phyloP scores from a whole-genome alignment of 35 echinoderm and acorn worm species.

The Hemicentrotus pulcherrimus region DNA sequence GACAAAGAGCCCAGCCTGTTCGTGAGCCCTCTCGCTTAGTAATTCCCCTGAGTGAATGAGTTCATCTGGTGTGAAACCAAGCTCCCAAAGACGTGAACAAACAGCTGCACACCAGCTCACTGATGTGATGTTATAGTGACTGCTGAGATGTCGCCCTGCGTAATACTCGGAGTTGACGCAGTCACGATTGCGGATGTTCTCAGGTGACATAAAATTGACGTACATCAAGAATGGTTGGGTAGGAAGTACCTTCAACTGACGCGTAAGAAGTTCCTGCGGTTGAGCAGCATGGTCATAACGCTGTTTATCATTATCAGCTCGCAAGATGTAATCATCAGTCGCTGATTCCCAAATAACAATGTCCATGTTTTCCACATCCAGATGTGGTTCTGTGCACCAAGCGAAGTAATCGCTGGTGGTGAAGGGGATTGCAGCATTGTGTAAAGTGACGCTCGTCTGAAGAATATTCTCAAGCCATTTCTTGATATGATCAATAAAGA shows the following conservation, averaged over 20 bases:
- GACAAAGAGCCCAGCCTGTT: constrained; percentile 74
- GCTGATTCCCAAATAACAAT: constrained; percentile 80
- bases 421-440: constrained; percentile 66
- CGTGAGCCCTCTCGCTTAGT: constrained; percentile 55
- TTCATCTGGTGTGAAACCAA: constrained; percentile 68
- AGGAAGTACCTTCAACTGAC: constrained; percentile 46
- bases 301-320: constrained; percentile 41
- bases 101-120: constrained; percentile 80
- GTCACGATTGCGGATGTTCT: constrained; percentile 72
- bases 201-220: constrained; percentile 72
- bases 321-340: constrained; percentile 68
- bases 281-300: constrained; percentile 57
- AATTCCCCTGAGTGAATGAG: constrained; percentile 58
- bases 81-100: constrained; percentile 68
- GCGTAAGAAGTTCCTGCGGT: constrained; percentile 76
- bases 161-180: constrained; percentile 87
- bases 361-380: constrained; percentile 74
- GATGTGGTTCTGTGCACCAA: constrained; percentile 75
- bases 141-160: constrained; percentile 59
- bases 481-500: constrained; percentile 60
- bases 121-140: constrained; percentile 78
- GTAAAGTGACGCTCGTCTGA: constrained; percentile 58
- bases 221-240: constrained; percentile 75
- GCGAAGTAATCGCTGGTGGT: constrained; percentile 76
- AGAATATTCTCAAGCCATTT: constrained; percentile 65